Evolutionary conservation across 2,888 invertebrate genomes (phyloP), one percentile per base, ranked within the genome.

Genomic region (Aromia moschata): DNA sequence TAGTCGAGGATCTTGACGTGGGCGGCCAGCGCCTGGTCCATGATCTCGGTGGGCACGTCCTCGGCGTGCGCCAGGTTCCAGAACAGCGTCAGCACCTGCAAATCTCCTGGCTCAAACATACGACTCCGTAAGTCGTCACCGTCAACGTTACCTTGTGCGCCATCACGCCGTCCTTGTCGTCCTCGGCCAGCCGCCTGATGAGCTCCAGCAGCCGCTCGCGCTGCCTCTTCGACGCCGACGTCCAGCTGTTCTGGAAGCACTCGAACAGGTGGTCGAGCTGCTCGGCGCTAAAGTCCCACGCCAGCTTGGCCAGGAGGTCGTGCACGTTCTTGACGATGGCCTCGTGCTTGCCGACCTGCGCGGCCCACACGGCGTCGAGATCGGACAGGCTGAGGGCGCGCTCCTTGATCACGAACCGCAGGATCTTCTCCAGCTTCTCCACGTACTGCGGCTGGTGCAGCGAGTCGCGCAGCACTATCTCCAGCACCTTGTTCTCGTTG

Each of bases 111-210:
- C n/a, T n/a, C n/a, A n/a, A n/a, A n/a, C n/a, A n/a, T n/a, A n/a
- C n/a, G n/a, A n/a, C n/a, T n/a, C n/a, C n/a, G n/a, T n/a, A n/a
- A n/a, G n/a, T n/a, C n/a, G n/a, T n/a, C n/a, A n/a, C n/a, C n/a
- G n/a, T n/a, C n/a, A n/a, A n/a, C n/a, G n/a, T n/a, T n/a, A n/a
- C n/a, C 86, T 98, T 98, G 79, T 96, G 94, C 41, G 98, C 97
- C 98, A 98, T 98, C 7, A 97, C 95, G 47, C 98, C 98, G 80
- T 98, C 96, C 80, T 98, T 98, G 80, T 98, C 98, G 80, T 98
- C 98, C 82, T 98, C 98, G 2, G 98, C 98, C 61, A 98, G 83
- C 68, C 97, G 86, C 65, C 98, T 86, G 70, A 98, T 98, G 67
- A 98, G 85, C 83, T 98, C 98, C 71, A 98, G 82, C 67, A 98